Conservation (phyloP, 2,797 vertebrate genomes). For the Melanogrammus aeglefinus region DNA sequence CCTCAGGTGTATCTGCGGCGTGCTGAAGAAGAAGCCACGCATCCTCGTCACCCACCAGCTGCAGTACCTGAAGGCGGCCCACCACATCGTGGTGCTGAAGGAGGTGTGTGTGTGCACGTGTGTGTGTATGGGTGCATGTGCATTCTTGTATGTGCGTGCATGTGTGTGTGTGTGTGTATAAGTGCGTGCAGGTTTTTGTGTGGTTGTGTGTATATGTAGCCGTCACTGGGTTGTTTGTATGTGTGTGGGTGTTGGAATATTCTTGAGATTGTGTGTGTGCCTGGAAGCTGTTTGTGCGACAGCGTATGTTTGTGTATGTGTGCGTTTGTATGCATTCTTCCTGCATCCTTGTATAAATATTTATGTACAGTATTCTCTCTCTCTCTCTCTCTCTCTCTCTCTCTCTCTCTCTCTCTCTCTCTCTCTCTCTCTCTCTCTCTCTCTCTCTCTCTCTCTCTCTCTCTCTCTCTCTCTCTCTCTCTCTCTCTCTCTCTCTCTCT, state of each 20-base stretch:
- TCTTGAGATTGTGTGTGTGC: neutral
- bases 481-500: neutral
- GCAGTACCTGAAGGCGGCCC: conserved; percentile 87
- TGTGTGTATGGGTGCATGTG: conserved; percentile 10
- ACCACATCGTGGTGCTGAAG: conserved; percentile 90
- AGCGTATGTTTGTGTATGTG: no score
- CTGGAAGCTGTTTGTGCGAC: no score
- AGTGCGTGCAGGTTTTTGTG: neutral
- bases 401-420: no score
- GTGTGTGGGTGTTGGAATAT: neutral
- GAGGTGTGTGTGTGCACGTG: conserved; percentile 53
- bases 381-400: neutral
- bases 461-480: neutral
- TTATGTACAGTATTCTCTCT: neutral
- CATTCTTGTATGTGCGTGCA: neutral
- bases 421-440: no score
- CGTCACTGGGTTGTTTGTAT: neutral
- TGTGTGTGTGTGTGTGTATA: neutral
- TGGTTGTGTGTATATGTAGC: neutral
- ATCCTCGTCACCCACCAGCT: conserved; percentile 95
- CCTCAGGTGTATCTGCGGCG: conserved; percentile 90
- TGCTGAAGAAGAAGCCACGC: conserved; percentile 84
- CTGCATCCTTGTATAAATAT: neutral
- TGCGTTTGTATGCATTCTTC: neutral
- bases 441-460: no score